Base-by-base conservation (phyloP, 2,888 invertebrate species). In the Rhamphomyia laevipes region DNA sequence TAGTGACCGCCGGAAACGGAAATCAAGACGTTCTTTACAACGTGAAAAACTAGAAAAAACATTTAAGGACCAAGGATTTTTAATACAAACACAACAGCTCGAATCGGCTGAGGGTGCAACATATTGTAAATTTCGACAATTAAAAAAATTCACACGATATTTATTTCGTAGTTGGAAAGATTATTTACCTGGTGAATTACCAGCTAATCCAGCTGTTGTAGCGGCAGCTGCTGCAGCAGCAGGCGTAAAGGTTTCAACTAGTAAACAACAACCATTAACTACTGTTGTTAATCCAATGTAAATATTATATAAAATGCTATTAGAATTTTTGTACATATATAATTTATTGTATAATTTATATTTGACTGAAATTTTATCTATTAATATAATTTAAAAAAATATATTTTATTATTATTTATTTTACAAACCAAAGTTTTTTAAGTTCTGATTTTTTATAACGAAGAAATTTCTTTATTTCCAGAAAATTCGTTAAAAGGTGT, bases 41-140 rank as follows among this genome's bases (percentile, higher is more conserved):
- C 72, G 91, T 21, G 90, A 91, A 61, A 90, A 90, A 63, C 71
- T 93, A 9, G 92, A 92, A 67, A 88, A 90, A 66, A 91, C 91
- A 0, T 92, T 93, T 64, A 88, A 89, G 60, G 92, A 92, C 63
- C 91, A 91, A 61, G 92, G 92, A 0, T 92, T 93, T 65, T 73
- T 93, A 44, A 92, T 93, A 49, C 92, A 93, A 65, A 93, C 92
- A 0, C 92, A 93, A 65, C 92, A 93, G 64, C 71, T 92, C 46
- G 90, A 92, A 63, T 90, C 90, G 0, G 91, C 92, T 0, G 92
- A 93, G 63, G 92, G 92, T 0, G 91, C 92, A 0, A 92, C 92
- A 0, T 93, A 92, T 62, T 93, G 93, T 68, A 93, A 93, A 67
- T 93, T 93, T 64, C 72, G 92, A 43, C 92, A 93, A 63, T 72